Evolutionary conservation across 2,113 vertebrate genomes (phyloP).

Genomic region (Pampusana beccarii): DNA sequence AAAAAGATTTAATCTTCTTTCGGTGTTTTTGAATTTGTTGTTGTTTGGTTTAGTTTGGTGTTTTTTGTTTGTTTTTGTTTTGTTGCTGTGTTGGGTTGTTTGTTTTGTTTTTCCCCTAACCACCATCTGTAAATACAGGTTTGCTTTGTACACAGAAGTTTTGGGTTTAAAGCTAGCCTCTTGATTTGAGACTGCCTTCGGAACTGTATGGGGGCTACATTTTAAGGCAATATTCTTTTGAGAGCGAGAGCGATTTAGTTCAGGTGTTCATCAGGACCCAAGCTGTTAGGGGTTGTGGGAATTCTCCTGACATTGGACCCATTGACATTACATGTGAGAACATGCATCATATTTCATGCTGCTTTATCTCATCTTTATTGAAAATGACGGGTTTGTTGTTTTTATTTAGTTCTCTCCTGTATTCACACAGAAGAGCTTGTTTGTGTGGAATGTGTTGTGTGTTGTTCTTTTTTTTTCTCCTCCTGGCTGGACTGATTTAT

Average conservation of each 20-base stretch:
- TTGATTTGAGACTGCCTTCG: background rate
- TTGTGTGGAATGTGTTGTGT: background rate
- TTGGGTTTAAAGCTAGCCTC: background rate
- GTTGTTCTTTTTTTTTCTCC: background rate
- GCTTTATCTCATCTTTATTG: background rate
- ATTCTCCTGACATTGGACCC: background rate
- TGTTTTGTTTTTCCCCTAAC: background rate
- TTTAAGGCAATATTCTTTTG: background rate
- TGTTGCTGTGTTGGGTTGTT: background rate
- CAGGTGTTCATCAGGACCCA: background rate
- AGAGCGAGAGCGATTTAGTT: background rate
- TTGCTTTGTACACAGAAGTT: background rate
- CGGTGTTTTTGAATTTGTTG: background rate
- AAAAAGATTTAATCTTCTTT: background rate
- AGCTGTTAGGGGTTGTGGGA: background rate
- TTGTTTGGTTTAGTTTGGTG: background rate
- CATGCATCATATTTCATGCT: background rate
- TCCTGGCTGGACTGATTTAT: background rate
- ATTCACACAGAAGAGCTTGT: background rate
- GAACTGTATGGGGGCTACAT: background rate
- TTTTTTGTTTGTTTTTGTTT: background rate
- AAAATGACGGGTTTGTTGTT: background rate
- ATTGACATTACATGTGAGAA: background rate
- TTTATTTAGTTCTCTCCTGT: background rate
- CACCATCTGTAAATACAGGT: background rate